Base-by-base conservation (phyloP, 2,888 invertebrate genomes). In the Drosophila koepferae region DNA sequence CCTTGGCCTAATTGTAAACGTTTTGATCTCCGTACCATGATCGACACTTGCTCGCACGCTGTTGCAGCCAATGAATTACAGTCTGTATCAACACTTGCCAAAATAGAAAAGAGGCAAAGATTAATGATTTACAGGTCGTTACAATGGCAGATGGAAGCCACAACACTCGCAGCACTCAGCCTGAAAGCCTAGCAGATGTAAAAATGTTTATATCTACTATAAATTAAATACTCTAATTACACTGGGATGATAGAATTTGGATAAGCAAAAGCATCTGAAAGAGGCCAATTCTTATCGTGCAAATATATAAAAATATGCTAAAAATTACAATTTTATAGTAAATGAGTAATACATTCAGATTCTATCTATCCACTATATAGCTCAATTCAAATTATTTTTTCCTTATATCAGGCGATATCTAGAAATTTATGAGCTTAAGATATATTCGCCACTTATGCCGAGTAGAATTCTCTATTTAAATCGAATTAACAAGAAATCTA, bases 1-100 rank as follows among this genome's bases (percentile, higher is more conserved):
- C 70, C 75, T 77, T 80, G 77, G 46, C 80, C 80, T n/a, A 80
- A 65, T 80, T 80, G 65, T 63, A 75, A 63, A 56, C 76, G 63
- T 58, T 61, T 80, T 70, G 58, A 63, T 64, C 44, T 67, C 54
- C n/a, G 16, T 4, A 64, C 48, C 62, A 38, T 64, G 49, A 58
- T 51, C 62, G 48, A 62, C 79, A 76, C 68, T 49, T 77, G 59
- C 65, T 56, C 23, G 40, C 55, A 38, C 54, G n/a, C 10, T 12
- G 9, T 16, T 38, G 34, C 53, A 23, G 53, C 20, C 40, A 65
- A 65, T 46, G 44, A 31, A 65, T 65, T 20, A 31, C 41, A 56
- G 18, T n/a, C 49, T 14, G 18, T 8, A 36, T 36, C n/a, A 56
- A 43, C 34, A 55, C 48, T 49, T 60, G 48, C 63, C 53, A 38